These are phyloP conservation scores for Drosophila subobscura DNA, from an alignment of 1,140 invertebrate species.

Conservation along the genomic window DNA sequence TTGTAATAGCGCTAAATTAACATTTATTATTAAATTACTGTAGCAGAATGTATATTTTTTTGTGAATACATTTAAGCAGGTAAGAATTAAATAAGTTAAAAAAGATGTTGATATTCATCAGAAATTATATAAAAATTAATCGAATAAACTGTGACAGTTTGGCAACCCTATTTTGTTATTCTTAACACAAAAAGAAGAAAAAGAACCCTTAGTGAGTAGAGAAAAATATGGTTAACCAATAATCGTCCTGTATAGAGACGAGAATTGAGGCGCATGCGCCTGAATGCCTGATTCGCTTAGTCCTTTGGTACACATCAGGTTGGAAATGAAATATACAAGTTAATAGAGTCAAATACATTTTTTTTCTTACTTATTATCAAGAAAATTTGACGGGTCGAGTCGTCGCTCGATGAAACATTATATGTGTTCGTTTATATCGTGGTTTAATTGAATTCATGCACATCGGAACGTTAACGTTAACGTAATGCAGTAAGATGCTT, in stretches of 20 bases:
- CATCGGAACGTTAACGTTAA: slow-evolving; percentile 48
- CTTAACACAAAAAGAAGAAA: neutral
- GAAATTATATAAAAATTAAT: slow-evolving; percentile 15
- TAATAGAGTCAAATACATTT: slow-evolving; percentile 64
- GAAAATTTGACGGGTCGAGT: slow-evolving; percentile 41
- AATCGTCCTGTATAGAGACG: slow-evolving; percentile 76
- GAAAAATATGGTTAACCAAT: slow-evolving; percentile 79
- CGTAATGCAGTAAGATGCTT: slow-evolving; percentile 65
- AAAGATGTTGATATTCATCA: slow-evolving; percentile 5
- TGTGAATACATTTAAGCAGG: too few relatives aligned
- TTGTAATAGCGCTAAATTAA: too few relatives aligned
- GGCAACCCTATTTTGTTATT: slow-evolving; percentile 61
- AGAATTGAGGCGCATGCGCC: slow-evolving; percentile 74
- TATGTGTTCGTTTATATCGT: slow-evolving; percentile 47
- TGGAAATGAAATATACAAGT: slow-evolving; percentile 69
- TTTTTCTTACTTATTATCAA: slow-evolving; percentile 51
- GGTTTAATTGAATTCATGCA: slow-evolving; percentile 68
- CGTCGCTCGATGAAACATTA: slow-evolving; percentile 40
- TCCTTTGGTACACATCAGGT: slow-evolving; percentile 73
- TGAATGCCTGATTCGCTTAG: slow-evolving; percentile 47
- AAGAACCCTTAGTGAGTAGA: slow-evolving; percentile 69
- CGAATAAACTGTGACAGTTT: slow-evolving; percentile 21
- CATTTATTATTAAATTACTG: too few relatives aligned
- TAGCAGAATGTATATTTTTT: too few relatives aligned
- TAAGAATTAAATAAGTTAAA: slow-evolving; percentile 22